These are phyloP conservation scores for Synergus itoensis DNA, from an alignment of 2,888 invertebrate genomes.

Conservation along the genomic window DNA sequence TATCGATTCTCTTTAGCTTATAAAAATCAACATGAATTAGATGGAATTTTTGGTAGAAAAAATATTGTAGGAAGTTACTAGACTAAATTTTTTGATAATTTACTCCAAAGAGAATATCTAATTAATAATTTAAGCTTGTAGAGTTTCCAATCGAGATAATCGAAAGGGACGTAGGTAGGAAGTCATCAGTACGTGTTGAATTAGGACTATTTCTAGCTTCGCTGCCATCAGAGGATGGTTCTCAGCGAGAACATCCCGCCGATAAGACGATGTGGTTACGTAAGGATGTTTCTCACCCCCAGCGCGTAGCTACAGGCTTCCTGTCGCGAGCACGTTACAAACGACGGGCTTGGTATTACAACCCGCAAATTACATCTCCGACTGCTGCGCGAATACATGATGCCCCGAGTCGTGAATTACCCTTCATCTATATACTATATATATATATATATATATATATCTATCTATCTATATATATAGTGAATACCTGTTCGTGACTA, in stretches of 20 bases:
- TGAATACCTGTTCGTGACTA: slow-evolving; percentile 7
- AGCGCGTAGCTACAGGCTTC: slow-evolving; percentile 57
- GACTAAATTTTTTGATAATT: too few relatives aligned
- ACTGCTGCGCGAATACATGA: slow-evolving; percentile 46
- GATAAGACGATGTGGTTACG: slow-evolving; percentile 70
- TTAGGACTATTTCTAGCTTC: not conserved
- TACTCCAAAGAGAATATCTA: too few relatives aligned
- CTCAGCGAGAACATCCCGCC: slow-evolving; percentile 64
- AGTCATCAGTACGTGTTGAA: not conserved
- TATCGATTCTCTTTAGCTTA: slow-evolving; percentile 6
- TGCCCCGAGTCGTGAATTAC: slow-evolving; percentile 34
- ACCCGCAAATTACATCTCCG: slow-evolving; percentile 70
- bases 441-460: not conserved
- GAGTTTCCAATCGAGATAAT: not conserved
- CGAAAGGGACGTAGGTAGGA: not conserved
- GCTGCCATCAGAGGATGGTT: slow-evolving; percentile 53
- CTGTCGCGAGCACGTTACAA: slow-evolving; percentile 71
- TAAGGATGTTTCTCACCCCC: slow-evolving; percentile 50
- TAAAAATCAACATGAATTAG: not conserved
- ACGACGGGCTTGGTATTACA: slow-evolving; percentile 70
- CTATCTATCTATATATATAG: not conserved
- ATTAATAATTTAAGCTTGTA: too few relatives aligned
- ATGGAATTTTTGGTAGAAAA: too few relatives aligned
- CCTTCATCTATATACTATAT: slow-evolving; percentile 28
- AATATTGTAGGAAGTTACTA: too few relatives aligned